phyloP scores from a whole-genome alignment of 2,113 vertebrate species.

The Eulemur rufifrons region DNA sequence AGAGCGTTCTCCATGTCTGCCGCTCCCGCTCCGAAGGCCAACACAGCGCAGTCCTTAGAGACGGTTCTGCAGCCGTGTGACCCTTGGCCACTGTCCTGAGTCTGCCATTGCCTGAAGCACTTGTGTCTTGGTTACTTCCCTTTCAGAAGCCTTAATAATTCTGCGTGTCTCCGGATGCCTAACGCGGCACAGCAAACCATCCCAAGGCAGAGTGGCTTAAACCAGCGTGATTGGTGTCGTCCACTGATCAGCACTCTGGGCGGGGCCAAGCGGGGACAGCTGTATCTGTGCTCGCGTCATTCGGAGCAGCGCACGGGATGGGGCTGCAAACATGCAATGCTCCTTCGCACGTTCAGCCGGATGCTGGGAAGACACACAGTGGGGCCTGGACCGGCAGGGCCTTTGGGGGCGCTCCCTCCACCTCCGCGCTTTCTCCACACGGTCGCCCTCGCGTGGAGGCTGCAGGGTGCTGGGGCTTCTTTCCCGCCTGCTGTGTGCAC shows the following conservation, averaged over 20 bases:
- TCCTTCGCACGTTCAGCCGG: not conserved
- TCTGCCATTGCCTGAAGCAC: not conserved
- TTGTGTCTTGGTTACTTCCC: not conserved
- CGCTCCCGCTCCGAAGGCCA: not conserved
- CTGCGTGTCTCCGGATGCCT: not conserved
- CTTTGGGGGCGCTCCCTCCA: no score
- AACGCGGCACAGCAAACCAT: not conserved
- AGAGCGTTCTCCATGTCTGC: not conserved
- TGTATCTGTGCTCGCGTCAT: not conserved
- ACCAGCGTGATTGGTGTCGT: not conserved
- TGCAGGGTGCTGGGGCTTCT: not conserved
- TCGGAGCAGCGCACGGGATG: rapidly evolving
- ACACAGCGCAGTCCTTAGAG: not conserved
- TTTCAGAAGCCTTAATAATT: not conserved
- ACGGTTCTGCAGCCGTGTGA: not conserved
- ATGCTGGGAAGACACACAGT: not conserved
- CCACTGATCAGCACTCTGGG: not conserved
- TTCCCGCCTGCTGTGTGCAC: not conserved
- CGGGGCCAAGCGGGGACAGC: no score
- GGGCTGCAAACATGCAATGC: not conserved
- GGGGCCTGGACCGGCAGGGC: not conserved
- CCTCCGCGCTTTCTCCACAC: not conserved
- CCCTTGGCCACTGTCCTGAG: not conserved
- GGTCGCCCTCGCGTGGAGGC: not conserved
- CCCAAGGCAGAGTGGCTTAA: not conserved